Evolutionary conservation across 2,888 invertebrate species (phyloP).

Genomic region (Mylabris sibirica): DNA sequence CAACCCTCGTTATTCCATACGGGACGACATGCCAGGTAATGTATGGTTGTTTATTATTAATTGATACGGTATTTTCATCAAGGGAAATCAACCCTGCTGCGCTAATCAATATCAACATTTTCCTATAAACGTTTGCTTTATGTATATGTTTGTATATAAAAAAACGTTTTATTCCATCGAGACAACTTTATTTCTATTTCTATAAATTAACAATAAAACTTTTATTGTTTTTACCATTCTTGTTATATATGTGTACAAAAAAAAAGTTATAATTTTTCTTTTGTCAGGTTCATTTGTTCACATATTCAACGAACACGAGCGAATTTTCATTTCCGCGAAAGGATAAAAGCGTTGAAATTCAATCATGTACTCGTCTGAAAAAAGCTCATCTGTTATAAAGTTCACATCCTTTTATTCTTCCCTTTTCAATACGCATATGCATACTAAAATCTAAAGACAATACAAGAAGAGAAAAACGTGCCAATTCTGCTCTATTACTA

Average conservation of each 20-base stretch:
- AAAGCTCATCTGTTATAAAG: constrained; percentile 23
- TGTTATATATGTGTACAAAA: too few species aligned
- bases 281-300: neutral
- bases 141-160: neutral
- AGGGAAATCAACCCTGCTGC: constrained; percentile 27
- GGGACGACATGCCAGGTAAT: constrained; percentile 81
- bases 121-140: neutral
- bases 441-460: constrained; percentile 28
- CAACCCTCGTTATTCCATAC: constrained; percentile 84
- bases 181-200: neutral
- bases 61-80: constrained; percentile 20
- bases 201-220: neutral
- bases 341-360: constrained; percentile 23
- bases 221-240: neutral
- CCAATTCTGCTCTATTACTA: too few species aligned
- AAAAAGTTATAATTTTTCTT: neutral
- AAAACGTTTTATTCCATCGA: neutral
- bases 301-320: neutral
- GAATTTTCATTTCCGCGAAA: neutral
- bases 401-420: constrained; percentile 23
- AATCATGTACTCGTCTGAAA: constrained; percentile 20
- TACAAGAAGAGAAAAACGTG: neutral
- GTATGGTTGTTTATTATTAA: constrained; percentile 20
- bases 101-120: constrained; percentile 6
- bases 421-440: constrained; percentile 36